A percentile compares a stretch with the other conserved stretches of the same genome.
Evolutionary conservation across 1,140 invertebrate species (phyloP).

Genomic region (Drosophila nikananu): DNA sequence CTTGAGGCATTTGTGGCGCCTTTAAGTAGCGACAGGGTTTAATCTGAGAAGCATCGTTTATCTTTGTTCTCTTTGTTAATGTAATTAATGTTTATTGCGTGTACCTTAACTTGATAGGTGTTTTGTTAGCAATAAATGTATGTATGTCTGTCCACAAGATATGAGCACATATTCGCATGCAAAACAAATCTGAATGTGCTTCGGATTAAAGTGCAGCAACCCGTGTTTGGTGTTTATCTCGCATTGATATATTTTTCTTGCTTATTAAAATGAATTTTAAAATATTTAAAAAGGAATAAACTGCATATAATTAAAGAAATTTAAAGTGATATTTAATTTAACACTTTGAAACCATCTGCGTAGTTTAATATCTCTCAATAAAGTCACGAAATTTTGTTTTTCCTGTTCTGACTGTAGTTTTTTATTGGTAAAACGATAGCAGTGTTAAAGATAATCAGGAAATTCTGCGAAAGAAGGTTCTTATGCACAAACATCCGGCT

Average conservation of each 20-base stretch:
- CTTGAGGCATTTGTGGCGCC: slow-evolving; percentile 10
- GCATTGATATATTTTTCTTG: background rate
- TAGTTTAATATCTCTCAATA: background rate
- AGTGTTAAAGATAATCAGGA: background rate
- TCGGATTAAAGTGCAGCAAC: background rate
- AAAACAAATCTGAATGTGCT: background rate
- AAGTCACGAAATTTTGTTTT: background rate
- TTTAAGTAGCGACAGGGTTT: slow-evolving; percentile 33
- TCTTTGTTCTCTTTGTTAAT: slow-evolving; percentile 14
- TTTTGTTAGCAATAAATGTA: slow-evolving; percentile 11
- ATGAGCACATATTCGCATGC: slow-evolving; percentile 8
- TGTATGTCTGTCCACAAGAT: slow-evolving; percentile 10
- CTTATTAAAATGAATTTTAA: background rate
- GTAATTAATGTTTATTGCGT: slow-evolving; percentile 29
- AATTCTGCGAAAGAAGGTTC: slow-evolving; percentile 2
- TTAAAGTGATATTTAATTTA: background rate
- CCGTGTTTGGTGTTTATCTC: background rate
- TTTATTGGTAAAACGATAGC: background rate
- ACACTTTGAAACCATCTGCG: background rate
- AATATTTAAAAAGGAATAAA: background rate
- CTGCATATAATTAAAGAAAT: background rate
- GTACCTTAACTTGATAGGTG: slow-evolving; percentile 7
- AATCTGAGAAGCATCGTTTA: slow-evolving; percentile 30
- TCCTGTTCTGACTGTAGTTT: background rate
- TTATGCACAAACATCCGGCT: slow-evolving; percentile 5